Percentiles rank a stretch among this genome's conserved stretches.
phyloP scores from a whole-genome alignment of 2,113 vertebrate species.

The Scalopus aquaticus region DNA sequence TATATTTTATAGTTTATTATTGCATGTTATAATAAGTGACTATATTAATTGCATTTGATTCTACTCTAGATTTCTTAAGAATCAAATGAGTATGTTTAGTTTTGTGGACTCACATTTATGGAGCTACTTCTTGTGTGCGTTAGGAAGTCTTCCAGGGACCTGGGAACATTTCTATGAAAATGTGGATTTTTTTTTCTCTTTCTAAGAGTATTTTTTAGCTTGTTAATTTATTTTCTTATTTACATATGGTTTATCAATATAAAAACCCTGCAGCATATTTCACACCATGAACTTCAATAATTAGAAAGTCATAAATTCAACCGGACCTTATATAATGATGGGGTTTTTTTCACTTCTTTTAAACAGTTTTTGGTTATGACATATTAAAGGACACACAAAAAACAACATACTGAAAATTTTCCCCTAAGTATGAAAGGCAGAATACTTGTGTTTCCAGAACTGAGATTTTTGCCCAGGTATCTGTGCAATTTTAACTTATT shows the following conservation, averaged over 20 bases:
- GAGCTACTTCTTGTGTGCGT: background rate
- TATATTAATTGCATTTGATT: too few relatives aligned
- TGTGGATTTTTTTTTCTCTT: background rate
- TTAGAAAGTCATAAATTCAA: background rate
- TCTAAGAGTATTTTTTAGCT: background rate
- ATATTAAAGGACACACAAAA: background rate
- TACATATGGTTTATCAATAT: rapidly evolving
- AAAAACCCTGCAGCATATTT: background rate
- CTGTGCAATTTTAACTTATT: background rate
- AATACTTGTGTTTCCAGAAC: background rate
- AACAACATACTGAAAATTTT: background rate
- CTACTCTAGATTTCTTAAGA: background rate
- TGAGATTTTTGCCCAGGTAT: background rate
- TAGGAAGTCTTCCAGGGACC: background rate
- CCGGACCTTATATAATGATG: background rate
- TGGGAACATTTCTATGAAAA: background rate
- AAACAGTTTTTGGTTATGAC: background rate
- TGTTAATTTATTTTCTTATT: background rate
- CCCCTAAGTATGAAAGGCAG: background rate
- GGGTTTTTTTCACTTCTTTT: background rate
- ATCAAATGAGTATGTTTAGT: background rate
- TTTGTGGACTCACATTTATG: background rate
- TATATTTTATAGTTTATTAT: too few relatives aligned
- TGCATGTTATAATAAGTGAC: too few relatives aligned
- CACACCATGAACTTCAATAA: background rate